Base-by-base conservation (phyloP, 1,140 invertebrate species). In the Eciton burchellii region DNA sequence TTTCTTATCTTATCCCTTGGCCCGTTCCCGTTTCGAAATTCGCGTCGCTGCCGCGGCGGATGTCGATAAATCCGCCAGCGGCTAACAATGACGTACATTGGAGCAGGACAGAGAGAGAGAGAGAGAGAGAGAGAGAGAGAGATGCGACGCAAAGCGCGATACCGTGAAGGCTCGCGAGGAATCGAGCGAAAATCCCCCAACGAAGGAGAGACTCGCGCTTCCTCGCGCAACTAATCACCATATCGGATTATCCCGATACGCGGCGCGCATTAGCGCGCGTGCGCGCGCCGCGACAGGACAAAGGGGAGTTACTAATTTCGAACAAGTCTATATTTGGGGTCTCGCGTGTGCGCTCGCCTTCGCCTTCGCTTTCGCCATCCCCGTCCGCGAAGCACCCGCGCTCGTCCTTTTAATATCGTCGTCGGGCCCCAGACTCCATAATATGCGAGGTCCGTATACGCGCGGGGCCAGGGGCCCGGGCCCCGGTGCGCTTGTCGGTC, bases 291-390 rank as follows among this genome's bases (percentile, higher is more conserved):
- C 81, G 74, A 83, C 54, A 57, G 74, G 71, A 88, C 84, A 88
- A 88, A 88, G 84, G 85, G 84, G 63, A 89, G 91, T 90, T 90
- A 90, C 90, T 91, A 91, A 91, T 91, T 91, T 91, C 86, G 86
- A 89, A 87, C 89, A 88, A 90, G 88, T 86, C 86, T 86, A 86
- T 88, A 88, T 85, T 89, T 82, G 88, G 85, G 83, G 11, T 85
- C 84, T 66, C 84, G 86, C 74, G 84, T 89, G 84, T 71, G 74
- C 84, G 45, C 84, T 84, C 83, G 74, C 71, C 84, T 90, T 86
- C 71, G 81, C 70, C 81, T 83, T 29, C 56, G 9, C 56, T 57
- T 19, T 57, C 43, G 84, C 59, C 54, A 73, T 35, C 54, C 76
- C 45, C 84, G 35, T 85, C 76, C 59, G 60, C 49, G 14, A 45